These are phyloP conservation scores for Hozukius guyotensis DNA, from an alignment of 2,797 vertebrate species.

Conservation along the genomic window DNA sequence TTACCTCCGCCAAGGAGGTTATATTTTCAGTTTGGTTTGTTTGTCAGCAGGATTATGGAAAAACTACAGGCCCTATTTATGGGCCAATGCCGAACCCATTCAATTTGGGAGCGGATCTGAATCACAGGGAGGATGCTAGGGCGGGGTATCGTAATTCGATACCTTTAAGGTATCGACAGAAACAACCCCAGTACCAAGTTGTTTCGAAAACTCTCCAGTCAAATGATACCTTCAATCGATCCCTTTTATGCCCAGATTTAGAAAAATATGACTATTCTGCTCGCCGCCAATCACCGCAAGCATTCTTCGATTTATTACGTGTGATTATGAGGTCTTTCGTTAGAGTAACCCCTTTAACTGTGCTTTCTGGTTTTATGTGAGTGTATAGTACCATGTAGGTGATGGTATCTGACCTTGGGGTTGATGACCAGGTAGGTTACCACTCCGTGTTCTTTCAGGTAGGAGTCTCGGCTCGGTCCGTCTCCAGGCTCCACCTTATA, in stretches of 20 bases:
- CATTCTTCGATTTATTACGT: neutral
- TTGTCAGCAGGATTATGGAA: neutral
- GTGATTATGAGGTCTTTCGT: neutral
- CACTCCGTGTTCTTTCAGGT: constrained; percentile 94
- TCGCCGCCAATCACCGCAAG: neutral
- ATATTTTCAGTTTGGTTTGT: neutral
- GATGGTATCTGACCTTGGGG: constrained; percentile 89
- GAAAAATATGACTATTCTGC: neutral
- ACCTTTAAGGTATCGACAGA: rapidly evolving
- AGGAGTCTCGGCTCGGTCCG: constrained; percentile 91
- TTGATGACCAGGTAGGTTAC: constrained; percentile 97
- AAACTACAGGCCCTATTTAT: neutral
- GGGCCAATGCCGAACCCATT: neutral
- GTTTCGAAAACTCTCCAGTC: neutral
- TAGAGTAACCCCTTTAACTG: neutral
- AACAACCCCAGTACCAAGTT: neutral
- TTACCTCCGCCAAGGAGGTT: neutral
- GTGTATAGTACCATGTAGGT: neutral
- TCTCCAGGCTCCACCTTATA: constrained; percentile 97
- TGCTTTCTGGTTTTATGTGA: neutral
- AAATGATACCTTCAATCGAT: neutral
- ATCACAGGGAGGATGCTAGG: neutral
- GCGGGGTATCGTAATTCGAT: rapidly evolving
- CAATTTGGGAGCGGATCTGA: rapidly evolving
- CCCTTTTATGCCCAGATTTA: neutral